These are phyloP conservation scores for Netta rufina DNA, from an alignment of 2,797 vertebrate species.

Conservation along the genomic window DNA sequence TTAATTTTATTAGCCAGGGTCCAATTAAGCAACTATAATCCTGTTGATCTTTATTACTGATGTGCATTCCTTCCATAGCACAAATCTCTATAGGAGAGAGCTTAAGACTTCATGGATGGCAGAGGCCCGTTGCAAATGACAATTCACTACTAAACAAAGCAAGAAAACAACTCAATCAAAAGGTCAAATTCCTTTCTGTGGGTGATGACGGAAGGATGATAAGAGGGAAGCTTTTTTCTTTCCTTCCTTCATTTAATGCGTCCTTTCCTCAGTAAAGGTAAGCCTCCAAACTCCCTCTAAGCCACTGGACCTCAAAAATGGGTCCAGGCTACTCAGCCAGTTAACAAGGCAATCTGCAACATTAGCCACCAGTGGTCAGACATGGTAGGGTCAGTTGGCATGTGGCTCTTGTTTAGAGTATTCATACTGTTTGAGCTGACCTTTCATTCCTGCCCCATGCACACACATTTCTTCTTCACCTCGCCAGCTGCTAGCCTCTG, in stretches of 20 bases:
- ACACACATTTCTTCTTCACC: neutral
- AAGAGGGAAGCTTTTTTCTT: conserved; percentile 58
- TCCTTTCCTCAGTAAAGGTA: conserved; percentile 34
- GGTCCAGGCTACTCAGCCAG: neutral
- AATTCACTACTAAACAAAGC: conserved; percentile 68
- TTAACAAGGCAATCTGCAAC: neutral
- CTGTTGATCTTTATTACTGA: conserved; percentile 61
- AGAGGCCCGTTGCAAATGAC: conserved; percentile 45
- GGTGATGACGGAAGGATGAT: conserved; percentile 57
- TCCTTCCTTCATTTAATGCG: conserved; percentile 54
- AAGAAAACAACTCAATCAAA: conserved; percentile 69
- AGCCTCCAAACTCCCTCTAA: conserved; percentile 36
- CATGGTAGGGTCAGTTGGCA: neutral
- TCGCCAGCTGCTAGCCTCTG: neutral
- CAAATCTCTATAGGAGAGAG: conserved; percentile 63
- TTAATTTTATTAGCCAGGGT: conserved; percentile 54
- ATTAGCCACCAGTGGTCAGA: neutral
- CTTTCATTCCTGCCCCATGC: neutral
- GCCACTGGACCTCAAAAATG: conserved; percentile 10
- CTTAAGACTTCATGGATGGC: conserved; percentile 57
- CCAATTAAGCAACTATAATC: conserved; percentile 68
- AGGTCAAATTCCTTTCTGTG: conserved; percentile 69
- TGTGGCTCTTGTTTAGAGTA: neutral
- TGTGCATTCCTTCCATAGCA: conserved; percentile 71
- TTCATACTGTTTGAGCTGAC: neutral